A percentile compares a stretch with the other conserved stretches of the same genome.
Evolutionary conservation across 2,888 invertebrate species (phyloP).

Genomic region (Phyllotreta cruciferae): DNA sequence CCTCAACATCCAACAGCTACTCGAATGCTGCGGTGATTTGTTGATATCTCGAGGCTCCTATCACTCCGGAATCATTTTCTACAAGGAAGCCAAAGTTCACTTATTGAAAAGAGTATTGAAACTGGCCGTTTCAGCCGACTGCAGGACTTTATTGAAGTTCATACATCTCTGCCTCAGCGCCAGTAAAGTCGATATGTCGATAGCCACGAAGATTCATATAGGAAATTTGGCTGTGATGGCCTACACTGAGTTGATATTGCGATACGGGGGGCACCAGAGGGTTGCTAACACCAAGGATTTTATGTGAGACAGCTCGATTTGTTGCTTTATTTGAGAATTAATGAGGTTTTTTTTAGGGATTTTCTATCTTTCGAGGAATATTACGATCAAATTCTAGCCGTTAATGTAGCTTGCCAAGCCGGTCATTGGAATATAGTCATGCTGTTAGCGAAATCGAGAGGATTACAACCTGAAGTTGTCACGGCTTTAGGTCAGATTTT

Average conservation of each 20-base stretch:
- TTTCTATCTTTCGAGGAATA: slow-evolving; percentile 68
- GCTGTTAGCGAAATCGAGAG: slow-evolving; percentile 61
- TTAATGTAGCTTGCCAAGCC: slow-evolving; percentile 69
- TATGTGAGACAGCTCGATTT: slow-evolving; percentile 58
- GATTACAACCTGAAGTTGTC: slow-evolving; percentile 65
- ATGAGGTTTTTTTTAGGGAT: slow-evolving; percentile 57
- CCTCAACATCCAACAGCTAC: slow-evolving; percentile 69
- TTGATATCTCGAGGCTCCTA: slow-evolving; percentile 77
- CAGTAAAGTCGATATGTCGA: slow-evolving; percentile 65
- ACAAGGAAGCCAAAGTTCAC: slow-evolving; percentile 68
- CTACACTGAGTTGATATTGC: slow-evolving; percentile 65
- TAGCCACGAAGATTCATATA: slow-evolving; percentile 69
- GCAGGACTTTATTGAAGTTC: slow-evolving; percentile 67
- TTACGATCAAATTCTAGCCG: slow-evolving; percentile 70
- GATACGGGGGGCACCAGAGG: slow-evolving; percentile 56
- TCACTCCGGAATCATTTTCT: slow-evolving; percentile 79
- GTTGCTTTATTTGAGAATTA: slow-evolving; percentile 8
- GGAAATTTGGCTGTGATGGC: slow-evolving; percentile 72
- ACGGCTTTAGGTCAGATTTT: slow-evolving; percentile 64
- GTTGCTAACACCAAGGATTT: slow-evolving; percentile 61
- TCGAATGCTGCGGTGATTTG: slow-evolving; percentile 84
- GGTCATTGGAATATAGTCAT: slow-evolving; percentile 67
- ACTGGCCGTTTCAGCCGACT: slow-evolving; percentile 68
- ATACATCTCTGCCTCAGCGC: slow-evolving; percentile 65
- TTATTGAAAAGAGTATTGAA: slow-evolving; percentile 66